Evolutionary conservation across 2,113 vertebrate genomes (phyloP), one percentile per base, ranked within the genome.

Genomic region (cat (Felis catus)): DNA sequence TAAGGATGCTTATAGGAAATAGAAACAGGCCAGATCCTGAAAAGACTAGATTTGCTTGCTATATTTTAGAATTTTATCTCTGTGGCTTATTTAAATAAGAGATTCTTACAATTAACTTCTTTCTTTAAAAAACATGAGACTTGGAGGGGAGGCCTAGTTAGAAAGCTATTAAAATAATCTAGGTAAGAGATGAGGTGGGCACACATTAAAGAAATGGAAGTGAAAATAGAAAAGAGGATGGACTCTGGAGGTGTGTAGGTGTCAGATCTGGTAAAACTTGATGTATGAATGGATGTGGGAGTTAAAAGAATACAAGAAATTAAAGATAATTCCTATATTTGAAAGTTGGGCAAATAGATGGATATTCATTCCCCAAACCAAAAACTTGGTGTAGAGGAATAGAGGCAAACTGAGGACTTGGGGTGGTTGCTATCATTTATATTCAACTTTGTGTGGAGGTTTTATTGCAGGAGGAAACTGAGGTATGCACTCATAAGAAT

Each of bases 11-110:
- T 79, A 84, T n/a, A 95, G 33, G 31, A 74, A 21, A 80, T 58
- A 70, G 70, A 76, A 74, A 70, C 23, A 87, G 9, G 31, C 9
- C 39, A 97, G 9, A 19, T 12, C 11, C n/a, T 83, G 48, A 89
- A 81, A 97, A 4, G 14, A 91, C 27, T 53, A 61, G 36, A 82
- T 88, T 95, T 93, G 4, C 9, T 91, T 36, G 39, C 41, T 71
- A 10, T 83, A 73, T 63, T 91, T 97, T 86, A 39, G 13, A 85
- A 92, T 89, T 79, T 82, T 86, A 29, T 89, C 29, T 73, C 66
- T 68, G 27, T 36, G 31, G 7, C 25, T 94, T 7, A 89, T 66
- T 81, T 80, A 63, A 97, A 79, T 63, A 73, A 10, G 31, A 36
- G 29, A 73, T 74, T 73, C 36, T 45, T 36, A 36, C 6, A 55